phyloP scores from a whole-genome alignment of 2,797 vertebrate genomes.

The Melopsittacus undulatus region DNA sequence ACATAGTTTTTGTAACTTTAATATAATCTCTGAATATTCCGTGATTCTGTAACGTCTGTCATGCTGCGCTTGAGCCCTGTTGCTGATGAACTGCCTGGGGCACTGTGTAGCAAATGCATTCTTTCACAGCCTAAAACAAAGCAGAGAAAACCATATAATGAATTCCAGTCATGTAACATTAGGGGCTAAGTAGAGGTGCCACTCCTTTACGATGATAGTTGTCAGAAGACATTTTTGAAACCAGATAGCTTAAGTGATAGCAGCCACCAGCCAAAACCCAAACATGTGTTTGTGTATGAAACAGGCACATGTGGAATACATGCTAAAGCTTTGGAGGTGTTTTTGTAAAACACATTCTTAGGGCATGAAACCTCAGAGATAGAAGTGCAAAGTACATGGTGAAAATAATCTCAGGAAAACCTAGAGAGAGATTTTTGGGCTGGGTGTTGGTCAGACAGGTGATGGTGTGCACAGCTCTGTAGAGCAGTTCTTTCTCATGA shows the following conservation, averaged over 20 bases:
- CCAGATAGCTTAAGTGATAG: background rate
- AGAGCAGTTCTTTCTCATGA: background rate
- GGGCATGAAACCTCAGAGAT: background rate
- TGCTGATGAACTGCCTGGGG: conserved; percentile 23
- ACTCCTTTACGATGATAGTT: background rate
- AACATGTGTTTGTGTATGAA: background rate
- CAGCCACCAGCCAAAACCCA: conserved; percentile 5
- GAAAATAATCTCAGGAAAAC: background rate
- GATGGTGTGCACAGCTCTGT: background rate
- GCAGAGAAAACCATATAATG: conserved; percentile 31
- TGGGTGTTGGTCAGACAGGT: background rate
- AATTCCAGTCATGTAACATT: conserved; percentile 5
- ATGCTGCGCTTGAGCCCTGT: background rate
- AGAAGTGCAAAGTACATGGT: background rate
- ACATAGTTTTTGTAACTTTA: background rate
- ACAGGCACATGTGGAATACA: background rate
- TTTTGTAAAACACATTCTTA: background rate
- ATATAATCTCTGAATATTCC: background rate
- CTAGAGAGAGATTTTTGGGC: background rate
- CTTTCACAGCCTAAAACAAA: conserved; percentile 35
- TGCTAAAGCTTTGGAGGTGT: background rate
- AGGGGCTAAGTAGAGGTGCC: conserved; percentile 7
- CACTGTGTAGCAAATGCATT: conserved; percentile 6
- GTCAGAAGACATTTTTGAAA: conserved; percentile 23
- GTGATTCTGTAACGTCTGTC: background rate